These are phyloP conservation scores for Todiramphus saurophagus DNA, from an alignment of 2,113 vertebrate genomes.

Conservation along the genomic window DNA sequence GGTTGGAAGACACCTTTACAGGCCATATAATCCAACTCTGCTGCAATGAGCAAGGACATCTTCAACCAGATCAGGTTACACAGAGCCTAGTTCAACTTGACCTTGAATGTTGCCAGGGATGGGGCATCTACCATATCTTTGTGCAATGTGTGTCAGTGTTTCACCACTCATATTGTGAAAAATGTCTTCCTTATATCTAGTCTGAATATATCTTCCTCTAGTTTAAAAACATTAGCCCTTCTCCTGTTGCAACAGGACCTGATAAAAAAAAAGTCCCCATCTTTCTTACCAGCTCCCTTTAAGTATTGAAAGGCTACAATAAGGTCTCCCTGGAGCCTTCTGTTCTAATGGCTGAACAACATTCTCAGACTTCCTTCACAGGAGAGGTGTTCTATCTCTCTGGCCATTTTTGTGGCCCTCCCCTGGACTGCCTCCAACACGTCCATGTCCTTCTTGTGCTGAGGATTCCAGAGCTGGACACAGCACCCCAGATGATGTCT, in stretches of 20 bases:
- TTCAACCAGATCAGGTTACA: background rate
- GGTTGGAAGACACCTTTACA: background rate
- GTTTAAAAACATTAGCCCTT: background rate
- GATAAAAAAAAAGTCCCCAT: background rate
- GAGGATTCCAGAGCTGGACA: background rate
- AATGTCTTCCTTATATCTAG: background rate
- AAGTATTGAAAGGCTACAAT: background rate
- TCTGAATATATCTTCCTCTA: too few species aligned
- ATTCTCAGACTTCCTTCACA: background rate
- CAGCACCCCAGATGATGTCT: background rate
- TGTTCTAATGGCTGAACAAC: background rate
- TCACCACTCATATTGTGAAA: background rate
- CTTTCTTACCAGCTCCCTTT: background rate
- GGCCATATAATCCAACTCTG: background rate
- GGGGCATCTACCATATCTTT: accelerated
- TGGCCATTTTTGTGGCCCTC: background rate
- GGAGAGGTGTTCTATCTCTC: too few species aligned
- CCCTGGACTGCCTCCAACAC: background rate
- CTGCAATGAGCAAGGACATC: background rate
- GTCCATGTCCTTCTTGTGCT: background rate
- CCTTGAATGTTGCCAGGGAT: background rate
- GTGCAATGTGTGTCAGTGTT: too few species aligned
- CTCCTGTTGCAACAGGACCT: background rate
- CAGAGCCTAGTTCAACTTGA: accelerated
- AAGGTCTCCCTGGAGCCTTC: background rate